Evolutionary conservation across 2,113 vertebrate genomes (phyloP), one percentile per base, ranked within the genome.

Genomic region (Melozone crissalis): DNA sequence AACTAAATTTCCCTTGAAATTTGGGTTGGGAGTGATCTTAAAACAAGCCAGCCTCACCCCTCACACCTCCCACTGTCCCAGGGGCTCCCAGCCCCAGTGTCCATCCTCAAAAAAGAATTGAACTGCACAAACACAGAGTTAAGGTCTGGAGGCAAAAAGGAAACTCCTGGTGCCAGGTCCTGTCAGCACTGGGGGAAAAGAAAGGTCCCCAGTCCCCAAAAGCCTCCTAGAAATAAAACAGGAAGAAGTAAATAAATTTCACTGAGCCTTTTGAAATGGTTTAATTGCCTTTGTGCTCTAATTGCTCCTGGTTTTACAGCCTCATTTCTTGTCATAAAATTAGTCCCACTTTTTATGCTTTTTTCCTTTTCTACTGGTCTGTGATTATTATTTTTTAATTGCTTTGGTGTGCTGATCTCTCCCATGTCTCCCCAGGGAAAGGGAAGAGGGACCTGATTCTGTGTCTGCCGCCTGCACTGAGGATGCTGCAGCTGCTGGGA

Each of bases 241-340:
- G 10, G 22, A 41, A 87, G 67, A 11, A 74, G 91, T 93, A 96
- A 96, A 95, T 96, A 95, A 94, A 93, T 91, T 85, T 90, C 93
- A 88, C 71, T 28, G 72, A 95, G 87, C 87, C 91, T 89, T 95
- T 90, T 80, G 94, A 77, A 96, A 94, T 43, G 1, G 12, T 79
- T 63, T 93, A 95, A 95, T 94, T 95, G 94, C 90, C 87, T 93
- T 95, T 93, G 95, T 91, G 94, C 93, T 94, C 93, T 93, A 95
- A 96, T 95, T 95, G 95, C 89, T 95, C 91, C 94, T 75, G 76
- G 87, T 90, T 95, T 96, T 95, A 93, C 87, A 91, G 92, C 89
- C 90, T 94, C 74, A 58, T 93, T 95, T 91, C 93, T 95, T 85
- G 93, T 85, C 87, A 91, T 89, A 91, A 87, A 96, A 91, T 87